Evolutionary conservation across 2,113 vertebrate genomes (phyloP).

Genomic region (Campylomormyrus numenius): DNA sequence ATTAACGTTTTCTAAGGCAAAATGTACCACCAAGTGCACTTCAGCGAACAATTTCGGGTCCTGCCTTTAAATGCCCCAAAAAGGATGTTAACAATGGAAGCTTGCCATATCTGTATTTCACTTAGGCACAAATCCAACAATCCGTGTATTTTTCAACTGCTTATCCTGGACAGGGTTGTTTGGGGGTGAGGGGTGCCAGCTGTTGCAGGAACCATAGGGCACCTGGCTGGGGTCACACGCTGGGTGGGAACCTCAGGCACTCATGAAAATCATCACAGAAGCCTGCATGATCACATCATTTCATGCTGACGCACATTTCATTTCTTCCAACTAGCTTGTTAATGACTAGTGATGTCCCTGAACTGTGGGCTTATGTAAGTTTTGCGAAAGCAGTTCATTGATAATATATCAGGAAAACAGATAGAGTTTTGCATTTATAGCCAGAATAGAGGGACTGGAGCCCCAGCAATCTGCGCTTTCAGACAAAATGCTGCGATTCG

Average conservation of each 20-base stretch:
- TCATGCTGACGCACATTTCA: neutral
- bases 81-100: neutral
- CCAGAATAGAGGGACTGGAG: neutral
- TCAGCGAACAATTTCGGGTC: neutral
- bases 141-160: neutral
- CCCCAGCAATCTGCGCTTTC: neutral
- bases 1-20: neutral
- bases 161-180: neutral
- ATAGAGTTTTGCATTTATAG: constrained; percentile 38
- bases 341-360: neutral
- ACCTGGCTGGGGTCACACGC: neutral
- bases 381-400: neutral
- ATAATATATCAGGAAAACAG: constrained; percentile 10
- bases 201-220: neutral
- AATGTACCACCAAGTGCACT: neutral
- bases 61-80: neutral
- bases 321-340: neutral
- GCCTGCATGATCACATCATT: neutral
- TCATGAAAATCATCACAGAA: neutral
- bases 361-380: neutral
- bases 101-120: neutral
- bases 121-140: neutral
- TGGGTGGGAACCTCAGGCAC: neutral
- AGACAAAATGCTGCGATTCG: constrained; percentile 43
- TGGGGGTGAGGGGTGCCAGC: neutral